These are phyloP conservation scores for Paraescarpia echinospica DNA, from an alignment of 1,140 invertebrate species.

Conservation along the genomic window DNA sequence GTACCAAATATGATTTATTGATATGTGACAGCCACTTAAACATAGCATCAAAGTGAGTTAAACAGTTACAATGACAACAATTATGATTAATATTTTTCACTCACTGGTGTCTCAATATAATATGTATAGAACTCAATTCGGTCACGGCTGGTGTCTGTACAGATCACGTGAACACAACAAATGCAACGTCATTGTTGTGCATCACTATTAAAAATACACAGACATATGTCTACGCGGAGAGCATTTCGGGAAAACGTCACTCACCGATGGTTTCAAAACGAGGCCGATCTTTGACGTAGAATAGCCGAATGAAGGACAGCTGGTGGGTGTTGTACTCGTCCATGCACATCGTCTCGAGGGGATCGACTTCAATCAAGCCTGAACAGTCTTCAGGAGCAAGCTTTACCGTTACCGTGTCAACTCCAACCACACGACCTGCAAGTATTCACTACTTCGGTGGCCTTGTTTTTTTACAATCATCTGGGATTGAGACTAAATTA, in stretches of 20 bases:
- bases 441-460: not conserved
- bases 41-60: not conserved
- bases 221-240: not conserved
- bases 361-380: not conserved
- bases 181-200: too few relatives aligned
- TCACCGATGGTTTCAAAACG: not conserved
- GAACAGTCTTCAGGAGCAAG: constrained; percentile 21
- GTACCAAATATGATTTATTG: not conserved
- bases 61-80: not conserved
- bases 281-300: constrained; percentile 15
- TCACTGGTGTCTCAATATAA: too few relatives aligned
- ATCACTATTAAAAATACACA: not conserved
- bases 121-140: too few relatives aligned
- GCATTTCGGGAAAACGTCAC: not conserved
- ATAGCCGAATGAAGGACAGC: constrained; percentile 20
- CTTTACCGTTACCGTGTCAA: constrained; percentile 3
- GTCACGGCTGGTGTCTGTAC: not conserved
- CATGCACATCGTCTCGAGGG: not conserved
- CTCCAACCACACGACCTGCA: constrained; percentile 10
- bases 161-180: not conserved
- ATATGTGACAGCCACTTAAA: not conserved
- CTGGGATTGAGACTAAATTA: too few relatives aligned
- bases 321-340: constrained; percentile 24
- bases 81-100: too few relatives aligned
- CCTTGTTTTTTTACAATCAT: not conserved